A percentile compares a stretch with the other conserved stretches of the same genome.
phyloP scores from a whole-genome alignment of 37 sponge, comb jelly and placozoan species.

The Dysidea cf. avara region DNA sequence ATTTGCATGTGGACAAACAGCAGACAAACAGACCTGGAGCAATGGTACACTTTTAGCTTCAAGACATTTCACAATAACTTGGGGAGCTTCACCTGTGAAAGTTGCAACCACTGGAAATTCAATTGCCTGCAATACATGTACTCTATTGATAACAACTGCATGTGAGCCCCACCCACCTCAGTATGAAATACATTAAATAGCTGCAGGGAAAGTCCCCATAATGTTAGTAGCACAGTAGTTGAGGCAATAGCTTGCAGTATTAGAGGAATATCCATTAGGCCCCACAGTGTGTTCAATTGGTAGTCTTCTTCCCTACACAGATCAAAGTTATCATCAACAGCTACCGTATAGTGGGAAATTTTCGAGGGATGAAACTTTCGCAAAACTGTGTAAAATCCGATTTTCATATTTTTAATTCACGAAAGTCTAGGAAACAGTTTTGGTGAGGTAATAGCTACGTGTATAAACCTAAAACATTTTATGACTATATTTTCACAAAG shows the following conservation, averaged over 20 bases:
- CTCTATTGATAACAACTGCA: not conserved
- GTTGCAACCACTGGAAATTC: constrained; percentile 64
- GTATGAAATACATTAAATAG: constrained; percentile 58
- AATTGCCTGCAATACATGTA: constrained; percentile 24
- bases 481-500: no score
- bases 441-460: no score
- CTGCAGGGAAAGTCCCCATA: constrained; percentile 35
- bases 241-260: constrained; percentile 20
- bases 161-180: constrained; percentile 24
- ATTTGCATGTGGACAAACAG: not conserved
- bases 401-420: no score
- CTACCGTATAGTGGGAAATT: no score
- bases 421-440: no score
- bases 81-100: constrained; percentile 30
- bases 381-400: no score
- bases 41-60: constrained; percentile 13
- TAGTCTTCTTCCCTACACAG: no score
- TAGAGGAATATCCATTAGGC: constrained; percentile 28
- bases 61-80: constrained; percentile 22
- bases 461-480: no score
- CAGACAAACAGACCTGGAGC: constrained; percentile 25
- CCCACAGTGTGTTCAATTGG: constrained; percentile 8
- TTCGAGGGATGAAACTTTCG: no score
- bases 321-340: no score
- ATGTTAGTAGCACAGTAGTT: constrained; percentile 19